These are phyloP conservation scores for Gasterosteus aculeatus DNA, from an alignment of 2,113 vertebrate species.

Conservation along the genomic window DNA sequence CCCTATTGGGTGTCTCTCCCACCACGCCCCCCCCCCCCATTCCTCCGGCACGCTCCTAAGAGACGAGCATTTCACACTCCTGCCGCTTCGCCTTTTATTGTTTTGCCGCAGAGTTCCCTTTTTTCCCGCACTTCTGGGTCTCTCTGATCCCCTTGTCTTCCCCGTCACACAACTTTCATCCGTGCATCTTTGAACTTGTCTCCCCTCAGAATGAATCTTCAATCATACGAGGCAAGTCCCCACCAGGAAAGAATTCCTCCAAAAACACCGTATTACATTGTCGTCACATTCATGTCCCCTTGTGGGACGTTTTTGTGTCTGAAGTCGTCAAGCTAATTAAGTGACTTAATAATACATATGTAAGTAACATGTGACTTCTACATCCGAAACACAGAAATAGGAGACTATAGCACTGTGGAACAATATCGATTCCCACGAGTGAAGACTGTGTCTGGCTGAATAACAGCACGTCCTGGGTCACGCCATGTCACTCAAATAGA, in stretches of 20 bases:
- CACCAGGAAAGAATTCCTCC: neutral
- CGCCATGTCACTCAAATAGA: neutral
- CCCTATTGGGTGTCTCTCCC: constrained; percentile 13
- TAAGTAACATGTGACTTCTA: no score
- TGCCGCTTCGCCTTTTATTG: constrained; percentile 34
- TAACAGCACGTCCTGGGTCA: constrained; percentile 9
- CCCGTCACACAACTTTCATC: constrained; percentile 23
- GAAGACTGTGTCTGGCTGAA: neutral
- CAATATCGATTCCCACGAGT: constrained; percentile 7
- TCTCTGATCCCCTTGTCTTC: constrained; percentile 6
- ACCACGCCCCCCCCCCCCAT: neutral
- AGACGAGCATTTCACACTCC: constrained; percentile 34
- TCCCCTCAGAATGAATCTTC: neutral
- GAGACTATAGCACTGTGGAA: neutral
- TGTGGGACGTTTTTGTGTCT: neutral
- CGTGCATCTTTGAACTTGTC: neutral
- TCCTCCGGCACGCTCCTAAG: constrained; percentile 19
- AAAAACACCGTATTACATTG: neutral
- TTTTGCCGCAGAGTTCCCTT: constrained; percentile 11
- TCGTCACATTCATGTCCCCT: neutral
- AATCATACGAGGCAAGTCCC: neutral
- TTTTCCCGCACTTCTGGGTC: constrained; percentile 19
- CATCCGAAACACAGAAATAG: no score
- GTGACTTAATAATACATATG: no score
- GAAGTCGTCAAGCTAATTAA: no score